These are phyloP conservation scores for Coelinius sp. DNA, from an alignment of 2,888 invertebrate species.

Conservation along the genomic window DNA sequence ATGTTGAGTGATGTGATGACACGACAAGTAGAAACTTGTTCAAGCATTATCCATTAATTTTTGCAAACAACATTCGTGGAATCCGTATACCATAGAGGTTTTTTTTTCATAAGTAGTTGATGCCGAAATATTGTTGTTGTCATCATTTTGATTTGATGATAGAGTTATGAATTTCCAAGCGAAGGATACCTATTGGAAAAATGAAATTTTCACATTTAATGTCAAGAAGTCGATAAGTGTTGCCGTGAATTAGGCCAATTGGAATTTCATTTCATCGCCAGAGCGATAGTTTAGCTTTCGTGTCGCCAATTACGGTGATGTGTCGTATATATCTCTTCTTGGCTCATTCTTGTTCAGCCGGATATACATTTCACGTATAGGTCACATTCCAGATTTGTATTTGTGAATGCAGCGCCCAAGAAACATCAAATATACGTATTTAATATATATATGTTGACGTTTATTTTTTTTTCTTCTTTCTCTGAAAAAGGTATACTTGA, in stretches of 20 bases:
- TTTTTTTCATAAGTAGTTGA: too few species aligned
- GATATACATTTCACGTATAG: conserved; percentile 25
- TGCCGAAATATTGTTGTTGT: too few species aligned
- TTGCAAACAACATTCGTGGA: too few species aligned
- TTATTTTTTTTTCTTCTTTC: neutral
- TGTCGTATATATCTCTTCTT: conserved; percentile 15
- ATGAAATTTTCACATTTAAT: neutral
- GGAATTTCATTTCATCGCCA: conserved; percentile 57
- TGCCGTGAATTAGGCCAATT: conserved; percentile 55
- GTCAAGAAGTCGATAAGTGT: neutral
- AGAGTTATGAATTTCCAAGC: too few species aligned
- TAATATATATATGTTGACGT: neutral
- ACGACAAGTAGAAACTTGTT: too few species aligned
- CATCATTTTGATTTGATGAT: neutral
- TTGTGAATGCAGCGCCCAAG: neutral
- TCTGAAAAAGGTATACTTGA: conserved; percentile 2
- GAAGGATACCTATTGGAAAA: too few species aligned
- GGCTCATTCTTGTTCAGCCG: conserved; percentile 31
- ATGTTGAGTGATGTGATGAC: too few species aligned
- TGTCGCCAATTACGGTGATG: conserved; percentile 61
- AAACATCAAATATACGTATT: neutral
- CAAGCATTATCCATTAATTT: too few species aligned
- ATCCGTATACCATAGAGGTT: too few species aligned
- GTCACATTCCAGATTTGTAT: conserved; percentile 10
- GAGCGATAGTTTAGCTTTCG: conserved; percentile 54